Percentiles rank a stretch among this genome's conserved stretches.
These are phyloP conservation scores for Cladopsammia gracilis DNA, from an alignment of 64 coral and sea anemone species.

Conservation along the genomic window DNA sequence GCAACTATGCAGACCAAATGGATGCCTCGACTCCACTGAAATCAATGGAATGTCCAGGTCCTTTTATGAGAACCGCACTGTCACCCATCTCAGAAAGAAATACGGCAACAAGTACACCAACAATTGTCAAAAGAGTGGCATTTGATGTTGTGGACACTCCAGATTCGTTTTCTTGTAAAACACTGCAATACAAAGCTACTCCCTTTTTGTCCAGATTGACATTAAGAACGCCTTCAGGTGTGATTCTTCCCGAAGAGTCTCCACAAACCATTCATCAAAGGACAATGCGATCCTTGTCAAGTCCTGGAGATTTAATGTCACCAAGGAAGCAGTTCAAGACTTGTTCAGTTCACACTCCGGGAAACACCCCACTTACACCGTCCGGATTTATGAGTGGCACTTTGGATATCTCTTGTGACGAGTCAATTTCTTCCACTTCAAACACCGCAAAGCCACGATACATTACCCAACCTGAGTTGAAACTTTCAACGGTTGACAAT, in stretches of 20 bases:
- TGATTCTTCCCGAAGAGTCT: conserved; percentile 11
- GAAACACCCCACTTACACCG: background rate
- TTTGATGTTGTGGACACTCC: conserved; percentile 32
- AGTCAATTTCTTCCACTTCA: background rate
- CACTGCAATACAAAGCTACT: background rate
- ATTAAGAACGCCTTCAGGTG: conserved; percentile 53
- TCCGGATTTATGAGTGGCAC: background rate
- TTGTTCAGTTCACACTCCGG: background rate
- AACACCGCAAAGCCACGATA: background rate
- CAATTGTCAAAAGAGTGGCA: conserved; percentile 29
- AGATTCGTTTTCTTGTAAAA: background rate
- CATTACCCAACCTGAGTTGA: background rate
- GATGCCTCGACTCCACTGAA: conserved; percentile 31
- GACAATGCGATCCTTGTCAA: background rate
- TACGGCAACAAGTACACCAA: conserved; percentile 3
- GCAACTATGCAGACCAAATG: background rate
- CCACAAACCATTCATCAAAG: background rate
- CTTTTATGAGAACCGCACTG: conserved; percentile 11
- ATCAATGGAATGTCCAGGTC: conserved; percentile 8
- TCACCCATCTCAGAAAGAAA: conserved; percentile 42
- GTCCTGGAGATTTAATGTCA: background rate
- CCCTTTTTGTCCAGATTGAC: background rate
- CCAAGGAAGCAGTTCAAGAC: background rate
- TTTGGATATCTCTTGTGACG: background rate
- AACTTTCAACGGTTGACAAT: background rate